Percentiles rank a stretch among this genome's conserved stretches.
These are phyloP conservation scores for Cyanoderma ruficeps DNA, from an alignment of 2,113 vertebrate genomes.

Conservation along the genomic window DNA sequence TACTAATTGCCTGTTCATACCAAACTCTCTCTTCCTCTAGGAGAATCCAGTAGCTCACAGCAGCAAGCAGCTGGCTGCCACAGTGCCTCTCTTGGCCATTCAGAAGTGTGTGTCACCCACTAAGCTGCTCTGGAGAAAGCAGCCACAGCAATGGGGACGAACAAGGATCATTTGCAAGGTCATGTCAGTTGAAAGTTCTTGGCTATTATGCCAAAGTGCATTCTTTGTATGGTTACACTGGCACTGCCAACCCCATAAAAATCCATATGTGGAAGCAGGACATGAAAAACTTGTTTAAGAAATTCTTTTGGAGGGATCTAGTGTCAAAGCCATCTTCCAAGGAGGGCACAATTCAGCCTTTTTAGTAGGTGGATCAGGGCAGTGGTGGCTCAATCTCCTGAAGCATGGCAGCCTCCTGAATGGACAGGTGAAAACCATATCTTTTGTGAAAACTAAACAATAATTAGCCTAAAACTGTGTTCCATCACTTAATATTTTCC, in stretches of 20 bases:
- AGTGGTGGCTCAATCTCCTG: not conserved
- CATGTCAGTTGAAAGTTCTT: not conserved
- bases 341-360: not conserved
- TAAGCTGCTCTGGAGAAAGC: not conserved
- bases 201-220: not conserved
- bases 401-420: not conserved
- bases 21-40: not conserved
- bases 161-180: not conserved
- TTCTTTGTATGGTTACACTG: not conserved
- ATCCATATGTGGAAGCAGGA: not conserved
- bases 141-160: not conserved
- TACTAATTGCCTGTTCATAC: not conserved
- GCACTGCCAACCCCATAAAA: not conserved
- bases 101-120: not conserved
- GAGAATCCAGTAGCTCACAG: not conserved
- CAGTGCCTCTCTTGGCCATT: not conserved
- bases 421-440: not conserved
- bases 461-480: not conserved
- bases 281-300: not conserved
- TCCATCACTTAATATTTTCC: not conserved
- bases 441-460: not conserved
- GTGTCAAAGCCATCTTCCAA: not conserved
- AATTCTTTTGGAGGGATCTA: not conserved
- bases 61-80: not conserved
- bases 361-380: not conserved